These are phyloP conservation scores for Philhelius pedissequus DNA, from an alignment of 2,888 invertebrate genomes.

Conservation along the genomic window DNA sequence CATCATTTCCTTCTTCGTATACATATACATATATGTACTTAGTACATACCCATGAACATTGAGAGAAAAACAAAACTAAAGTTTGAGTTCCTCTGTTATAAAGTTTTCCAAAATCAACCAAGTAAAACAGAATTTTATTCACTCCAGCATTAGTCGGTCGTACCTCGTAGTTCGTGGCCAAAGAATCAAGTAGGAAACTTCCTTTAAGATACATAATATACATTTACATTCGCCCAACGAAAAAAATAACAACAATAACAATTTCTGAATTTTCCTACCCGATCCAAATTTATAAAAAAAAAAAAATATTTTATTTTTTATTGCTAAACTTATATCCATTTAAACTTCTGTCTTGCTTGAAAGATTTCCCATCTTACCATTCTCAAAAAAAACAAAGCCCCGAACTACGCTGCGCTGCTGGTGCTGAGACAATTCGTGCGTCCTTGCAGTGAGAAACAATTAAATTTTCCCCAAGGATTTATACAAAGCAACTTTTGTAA, in stretches of 20 bases:
- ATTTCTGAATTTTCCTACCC: background rate
- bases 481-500: conserved; percentile 55
- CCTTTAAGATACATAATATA: background rate
- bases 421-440: conserved; percentile 44
- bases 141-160: conserved; percentile 14
- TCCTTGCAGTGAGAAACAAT: conserved; percentile 62
- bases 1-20: background rate
- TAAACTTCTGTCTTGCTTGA: background rate
- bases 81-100: background rate
- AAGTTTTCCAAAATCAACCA: conserved; percentile 13
- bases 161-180: conserved; percentile 37
- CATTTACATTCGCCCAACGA: background rate
- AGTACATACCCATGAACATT: background rate
- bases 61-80: background rate
- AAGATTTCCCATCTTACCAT: background rate
- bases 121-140: conserved; percentile 26
- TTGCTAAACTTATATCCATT: background rate
- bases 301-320: background rate
- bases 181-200: conserved; percentile 32
- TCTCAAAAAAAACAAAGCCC: conserved; percentile 3
- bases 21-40: no score
- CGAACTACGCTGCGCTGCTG: background rate
- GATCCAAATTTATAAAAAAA: background rate
- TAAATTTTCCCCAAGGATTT: conserved; percentile 35
- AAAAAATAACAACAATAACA: background rate